Base-by-base conservation (phyloP, 2,888 invertebrate genomes). In the Heliconius charithonia region DNA sequence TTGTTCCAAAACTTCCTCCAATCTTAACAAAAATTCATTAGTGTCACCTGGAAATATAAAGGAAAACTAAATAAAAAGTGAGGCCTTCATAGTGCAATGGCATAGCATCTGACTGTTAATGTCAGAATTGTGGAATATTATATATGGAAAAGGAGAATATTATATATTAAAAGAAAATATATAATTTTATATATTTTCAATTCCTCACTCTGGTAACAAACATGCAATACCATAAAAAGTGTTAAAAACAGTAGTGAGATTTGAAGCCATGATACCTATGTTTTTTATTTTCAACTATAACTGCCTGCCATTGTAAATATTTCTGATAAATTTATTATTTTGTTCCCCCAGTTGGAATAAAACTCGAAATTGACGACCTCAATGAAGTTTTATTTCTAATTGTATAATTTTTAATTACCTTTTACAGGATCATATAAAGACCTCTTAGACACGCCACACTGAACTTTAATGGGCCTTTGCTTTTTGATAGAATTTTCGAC, bases 381-480 rank as follows among this genome's bases (percentile, higher is more conserved):
- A 45, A 45, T 45, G 45, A 45, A 4, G 16, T 16, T 56, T 56
- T 22, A 22, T 56, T 56, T 22, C 9, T 56, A 45, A 45, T 56
- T 56, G 22, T 56, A 9, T 45, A 16, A 13, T 45, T 45, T 45
- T 13, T 4, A 56, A 67, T 70, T 81, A 93, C 94, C 93, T 88
- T 82, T 87, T 0, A 84, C 83, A 63, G 89, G 89, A 82, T 95
- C 94, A 86, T 92, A 90, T 0, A 95, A 82, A 10, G 92, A 92
- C 80, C 93, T 89, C 77, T 91, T 94, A 0, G 87, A 88, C 13
- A 88, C 86, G 3, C 94, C 94, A 85, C 92, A 93, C 81, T 94
- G 94, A 16, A 94, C 84, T 85, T 95, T 95, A 51, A 93, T 91
- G 0, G 94, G 93, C 65, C 87, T 92, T 78, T 94, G 94, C 77